Conservation (phyloP, 2,888 invertebrate genomes). For the Drosophila greeni region DNA sequence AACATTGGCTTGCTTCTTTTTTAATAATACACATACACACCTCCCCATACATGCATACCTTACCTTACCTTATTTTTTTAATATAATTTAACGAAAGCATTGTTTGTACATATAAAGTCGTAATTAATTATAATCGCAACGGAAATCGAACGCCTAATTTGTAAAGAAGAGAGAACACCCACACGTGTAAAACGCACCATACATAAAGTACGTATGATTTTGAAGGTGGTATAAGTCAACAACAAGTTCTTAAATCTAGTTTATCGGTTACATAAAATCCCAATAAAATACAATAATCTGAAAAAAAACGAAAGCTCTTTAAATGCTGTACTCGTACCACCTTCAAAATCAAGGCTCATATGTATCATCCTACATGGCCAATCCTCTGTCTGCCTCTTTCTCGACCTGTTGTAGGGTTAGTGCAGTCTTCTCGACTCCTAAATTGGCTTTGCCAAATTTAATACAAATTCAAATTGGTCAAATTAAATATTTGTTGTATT, state of each 20-base stretch:
- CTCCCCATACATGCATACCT: not conserved
- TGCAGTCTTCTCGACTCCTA: not conserved
- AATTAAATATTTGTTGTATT: too few species aligned
- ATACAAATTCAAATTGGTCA: not conserved
- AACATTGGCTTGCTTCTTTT: constrained; percentile 30
- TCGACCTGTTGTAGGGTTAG: not conserved
- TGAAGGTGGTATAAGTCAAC: too few species aligned
- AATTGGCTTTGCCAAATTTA: not conserved
- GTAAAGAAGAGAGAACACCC: constrained; percentile 15
- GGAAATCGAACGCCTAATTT: constrained; percentile 25
- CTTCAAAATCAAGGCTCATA: too few species aligned
- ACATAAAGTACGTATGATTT: not conserved
- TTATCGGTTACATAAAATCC: too few species aligned
- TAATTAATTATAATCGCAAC: constrained; percentile 35
- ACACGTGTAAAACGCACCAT: constrained; percentile 12
- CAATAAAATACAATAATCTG: too few species aligned
- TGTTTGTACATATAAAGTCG: constrained; percentile 47
- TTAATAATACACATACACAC: constrained; percentile 5
- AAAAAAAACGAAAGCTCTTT: too few species aligned
- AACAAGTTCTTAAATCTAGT: too few species aligned
- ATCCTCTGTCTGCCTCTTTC: not conserved
- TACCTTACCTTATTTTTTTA: constrained; percentile 24
- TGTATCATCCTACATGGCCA: not conserved
- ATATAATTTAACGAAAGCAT: constrained; percentile 36
- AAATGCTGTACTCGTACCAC: too few species aligned